phyloP scores from a whole-genome alignment of 2,797 vertebrate species.

The Squalus acanthias region DNA sequence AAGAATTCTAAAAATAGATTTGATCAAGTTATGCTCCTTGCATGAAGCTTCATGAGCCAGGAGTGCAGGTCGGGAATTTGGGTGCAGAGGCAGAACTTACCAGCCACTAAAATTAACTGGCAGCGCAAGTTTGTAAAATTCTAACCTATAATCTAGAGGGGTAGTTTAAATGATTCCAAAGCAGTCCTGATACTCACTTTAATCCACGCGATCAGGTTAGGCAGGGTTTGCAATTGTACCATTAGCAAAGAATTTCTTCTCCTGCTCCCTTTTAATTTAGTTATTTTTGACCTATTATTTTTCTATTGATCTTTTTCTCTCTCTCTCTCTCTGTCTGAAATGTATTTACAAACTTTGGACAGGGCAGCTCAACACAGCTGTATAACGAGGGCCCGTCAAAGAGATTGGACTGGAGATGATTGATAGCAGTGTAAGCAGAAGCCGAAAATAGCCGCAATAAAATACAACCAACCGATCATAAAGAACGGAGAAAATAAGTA shows the following conservation, averaged over 20 bases:
- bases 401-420: not conserved
- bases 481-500: not conserved
- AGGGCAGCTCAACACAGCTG: not conserved
- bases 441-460: not conserved
- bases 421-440: not conserved
- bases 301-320: not conserved
- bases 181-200: not conserved
- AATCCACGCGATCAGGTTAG: not conserved
- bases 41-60: not conserved
- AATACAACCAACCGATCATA: constrained; percentile 8
- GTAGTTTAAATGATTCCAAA: not conserved
- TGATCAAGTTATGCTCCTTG: not conserved
- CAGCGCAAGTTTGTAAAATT: not conserved
- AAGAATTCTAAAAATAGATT: not conserved
- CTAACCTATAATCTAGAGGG: not conserved
- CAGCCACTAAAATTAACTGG: not conserved
- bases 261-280: not conserved
- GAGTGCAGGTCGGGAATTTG: not conserved
- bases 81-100: not conserved
- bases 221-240: not conserved
- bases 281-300: not conserved
- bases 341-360: not conserved
- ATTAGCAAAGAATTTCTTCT: not conserved
- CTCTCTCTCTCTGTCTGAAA: not conserved
- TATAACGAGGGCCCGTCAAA: not conserved